A percentile compares a stretch with the other conserved stretches of the same genome.
Evolutionary conservation across 1,140 invertebrate species (phyloP).

Genomic region (Drosophila aff.): DNA sequence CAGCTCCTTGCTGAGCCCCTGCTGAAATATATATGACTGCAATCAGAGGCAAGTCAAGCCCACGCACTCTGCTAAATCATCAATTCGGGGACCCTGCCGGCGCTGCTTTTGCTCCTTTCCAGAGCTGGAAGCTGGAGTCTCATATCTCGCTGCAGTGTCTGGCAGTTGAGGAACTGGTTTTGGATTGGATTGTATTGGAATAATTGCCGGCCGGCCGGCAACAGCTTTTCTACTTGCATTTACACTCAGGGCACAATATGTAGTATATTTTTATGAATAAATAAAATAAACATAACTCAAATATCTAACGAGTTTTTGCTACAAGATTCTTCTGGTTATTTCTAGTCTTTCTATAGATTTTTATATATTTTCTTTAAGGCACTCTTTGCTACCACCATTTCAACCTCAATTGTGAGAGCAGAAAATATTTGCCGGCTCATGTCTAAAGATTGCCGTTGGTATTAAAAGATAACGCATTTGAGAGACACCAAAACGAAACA

Average conservation of each 20-base stretch:
- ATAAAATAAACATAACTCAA: not conserved
- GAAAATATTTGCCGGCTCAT: conserved; percentile 39
- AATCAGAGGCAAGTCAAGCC: conserved; percentile 43
- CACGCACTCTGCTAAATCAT: conserved; percentile 31
- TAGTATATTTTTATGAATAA: not conserved
- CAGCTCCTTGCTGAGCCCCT: conserved; percentile 17
- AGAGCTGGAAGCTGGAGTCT: not conserved
- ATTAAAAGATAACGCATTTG: conserved; percentile 63
- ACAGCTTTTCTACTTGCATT: conserved; percentile 26
- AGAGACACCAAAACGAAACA: conserved; percentile 37
- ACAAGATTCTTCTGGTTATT: not conserved
- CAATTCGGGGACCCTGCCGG: conserved; percentile 13
- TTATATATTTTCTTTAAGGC: not conserved
- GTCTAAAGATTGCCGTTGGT: conserved; percentile 57
- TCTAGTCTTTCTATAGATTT: not conserved
- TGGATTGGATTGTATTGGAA: conserved; percentile 32
- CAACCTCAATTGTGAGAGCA: not conserved
- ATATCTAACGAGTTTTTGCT: not conserved
- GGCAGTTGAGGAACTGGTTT: conserved; percentile 45
- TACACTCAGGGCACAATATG: not conserved
- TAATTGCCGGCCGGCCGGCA: conserved; percentile 47
- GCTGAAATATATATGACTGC: conserved; percentile 45
- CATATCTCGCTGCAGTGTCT: conserved; percentile 41
- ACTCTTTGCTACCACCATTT: not conserved
- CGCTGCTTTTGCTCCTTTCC: conserved; percentile 30